Conservation (phyloP, 2,113 vertebrate genomes). For the Scytalopus superciliaris region DNA sequence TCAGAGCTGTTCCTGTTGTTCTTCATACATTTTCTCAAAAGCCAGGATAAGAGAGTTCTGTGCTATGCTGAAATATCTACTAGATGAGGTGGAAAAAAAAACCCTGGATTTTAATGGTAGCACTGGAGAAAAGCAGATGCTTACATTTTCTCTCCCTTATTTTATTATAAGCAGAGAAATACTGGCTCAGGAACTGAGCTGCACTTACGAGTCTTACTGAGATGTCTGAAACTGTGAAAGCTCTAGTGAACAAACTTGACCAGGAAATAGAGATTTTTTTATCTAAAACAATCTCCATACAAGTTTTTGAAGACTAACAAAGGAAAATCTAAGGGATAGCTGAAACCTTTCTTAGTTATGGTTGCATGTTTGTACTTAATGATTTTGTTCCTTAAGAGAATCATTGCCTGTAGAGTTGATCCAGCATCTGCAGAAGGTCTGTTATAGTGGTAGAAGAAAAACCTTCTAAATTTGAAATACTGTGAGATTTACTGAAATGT, state of each 20-base stretch:
- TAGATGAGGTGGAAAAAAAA: not conserved
- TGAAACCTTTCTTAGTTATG: not conserved
- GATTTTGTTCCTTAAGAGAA: not conserved
- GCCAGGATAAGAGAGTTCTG: not conserved
- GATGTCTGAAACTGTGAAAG: not conserved
- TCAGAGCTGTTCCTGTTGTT: not conserved
- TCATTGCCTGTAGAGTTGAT: not conserved
- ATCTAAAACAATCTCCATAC: not conserved
- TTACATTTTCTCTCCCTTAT: not conserved
- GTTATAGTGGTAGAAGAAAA: not conserved
- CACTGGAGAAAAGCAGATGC: not conserved
- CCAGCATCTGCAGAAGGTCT: not conserved
- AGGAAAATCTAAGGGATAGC: not conserved
- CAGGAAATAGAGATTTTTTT: not conserved
- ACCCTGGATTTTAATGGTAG: not conserved
- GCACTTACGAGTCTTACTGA: not conserved
- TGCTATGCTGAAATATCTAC: not conserved
- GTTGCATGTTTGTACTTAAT: not conserved
- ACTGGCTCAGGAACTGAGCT: not conserved
- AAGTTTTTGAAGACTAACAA: not conserved
- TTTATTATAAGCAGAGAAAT: not conserved
- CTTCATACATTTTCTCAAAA: not conserved
- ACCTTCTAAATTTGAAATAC: not conserved
- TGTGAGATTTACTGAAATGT: not conserved
- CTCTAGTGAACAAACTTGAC: not conserved